Base-by-base conservation (phyloP, 2,797 vertebrate genomes). In the Toxotes lorentzi region DNA sequence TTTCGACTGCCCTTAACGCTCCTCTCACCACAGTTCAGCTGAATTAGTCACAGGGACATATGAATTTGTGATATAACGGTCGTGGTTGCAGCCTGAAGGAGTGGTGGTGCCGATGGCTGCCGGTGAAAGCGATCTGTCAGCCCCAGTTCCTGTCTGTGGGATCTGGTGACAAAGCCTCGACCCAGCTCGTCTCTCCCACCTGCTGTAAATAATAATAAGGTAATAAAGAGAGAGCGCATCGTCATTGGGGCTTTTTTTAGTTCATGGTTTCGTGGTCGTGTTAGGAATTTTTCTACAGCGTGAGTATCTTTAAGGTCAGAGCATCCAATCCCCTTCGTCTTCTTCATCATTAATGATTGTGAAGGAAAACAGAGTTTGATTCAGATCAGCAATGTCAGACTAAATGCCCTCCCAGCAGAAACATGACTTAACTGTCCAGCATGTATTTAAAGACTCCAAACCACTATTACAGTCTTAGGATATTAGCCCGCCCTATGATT, bases 101-200 rank as follows among this genome's bases (percentile, higher is more conserved):
- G 73, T 60, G 51, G 24, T 57, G 67, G 5, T 70, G 23, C 50
- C 7, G 62, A 14, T 24, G 69, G 71, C 45, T 74, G 84, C 73
- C 13, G 64, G 66, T 83, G 88, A 90, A 90, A 85, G 84, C 51
- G 79, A 92, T 91, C 87, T 78, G 56, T 91, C 82, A 88, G 85
- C 30, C 82, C 43, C 61, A 84, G 82, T 87, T 92, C 88, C 83
- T 86, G 66, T 89, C 73, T 57, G 79, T 76, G 81, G 87, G 88
- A 89, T 91, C 89, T 88, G 85, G 82, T 89, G 84, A 90, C 92
- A 86, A 70, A 82, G 75, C 71, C 51, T 41, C 0, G 34, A 56
- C 70, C 35, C 19, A 35, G 53, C 58, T 84, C 58, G 6, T 59
- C 62, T 86, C 71, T 83, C 76, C 72, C 75, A 87, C 76, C 81